Base-by-base conservation (phyloP, 2,113 vertebrate genomes). In the Muscicapa adusta region DNA sequence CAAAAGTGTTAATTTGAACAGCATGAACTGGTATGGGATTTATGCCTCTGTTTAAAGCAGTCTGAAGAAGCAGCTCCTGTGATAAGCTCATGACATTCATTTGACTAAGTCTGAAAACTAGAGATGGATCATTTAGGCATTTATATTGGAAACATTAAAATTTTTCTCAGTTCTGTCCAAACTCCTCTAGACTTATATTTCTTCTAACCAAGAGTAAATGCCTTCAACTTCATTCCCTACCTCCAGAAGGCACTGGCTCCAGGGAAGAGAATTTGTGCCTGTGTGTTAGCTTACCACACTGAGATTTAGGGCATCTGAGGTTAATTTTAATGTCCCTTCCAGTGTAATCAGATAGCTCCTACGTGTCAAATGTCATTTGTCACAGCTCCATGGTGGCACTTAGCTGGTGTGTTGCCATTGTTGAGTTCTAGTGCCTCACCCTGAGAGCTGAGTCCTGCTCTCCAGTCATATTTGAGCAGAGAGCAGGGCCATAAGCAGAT, bases 181-280 rank as follows among this genome's bases (percentile, higher is more conserved):
- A 70, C 4, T 60, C 36, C 29, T 88, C 31, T 31, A 47, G 58
- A 72, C 62, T 51, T 50, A 48, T 9, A 40, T 56, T 91, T 84
- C 15, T 72, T 73, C 60, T 56, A 63, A 56, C 9, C 20, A 40
- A 70, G 31, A 72, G 18, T 24, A 67, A 81, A 91, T 51, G 17
- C 8, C 26, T 86, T 74, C 65, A 67, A 19, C 63, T 88, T 94
- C n/a, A 23, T 67, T 86, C 63, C 73, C 36, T 6, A 56, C 47
- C 61, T 95, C 40, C 85, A 87, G 83, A 94, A 91, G 83, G 61
- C 79, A 92, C 38, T 80, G 72, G 60, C 51, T 84, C 48, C 68
- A 67, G 61, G 42, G 48, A 63, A 36, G 51, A 53, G 47, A 66
- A 86, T 77, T 38, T 50, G 16, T 68, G 51, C 18, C 40, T 26